Conservation (phyloP, 2,888 invertebrate species). For the Zhuqinia jingwanae region DNA sequence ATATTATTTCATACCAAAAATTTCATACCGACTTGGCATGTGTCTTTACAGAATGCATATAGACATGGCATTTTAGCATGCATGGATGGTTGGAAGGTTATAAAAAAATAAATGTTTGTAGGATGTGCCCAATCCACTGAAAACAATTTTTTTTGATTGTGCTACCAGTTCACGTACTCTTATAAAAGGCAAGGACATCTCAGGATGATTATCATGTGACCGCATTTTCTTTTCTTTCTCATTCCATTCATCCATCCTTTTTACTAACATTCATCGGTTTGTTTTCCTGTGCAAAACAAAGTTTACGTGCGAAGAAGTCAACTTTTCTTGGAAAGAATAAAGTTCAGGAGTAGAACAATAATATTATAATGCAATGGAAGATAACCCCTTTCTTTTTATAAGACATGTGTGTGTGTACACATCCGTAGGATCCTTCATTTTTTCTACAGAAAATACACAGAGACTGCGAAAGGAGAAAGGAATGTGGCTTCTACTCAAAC, state of each 20-base stretch:
- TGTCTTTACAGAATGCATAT: too few relatives aligned
- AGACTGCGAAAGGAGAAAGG: slow-evolving; percentile 29
- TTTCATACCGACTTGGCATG: background rate
- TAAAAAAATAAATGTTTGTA: slow-evolving; percentile 47
- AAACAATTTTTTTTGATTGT: slow-evolving; percentile 42
- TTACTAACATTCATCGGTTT: background rate
- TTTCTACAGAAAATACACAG: too few relatives aligned
- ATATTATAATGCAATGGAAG: background rate
- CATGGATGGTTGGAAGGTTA: background rate
- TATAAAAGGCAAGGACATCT: background rate
- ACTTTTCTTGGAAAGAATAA: background rate
- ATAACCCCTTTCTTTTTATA: background rate
- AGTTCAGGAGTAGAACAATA: background rate
- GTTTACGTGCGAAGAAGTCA: slow-evolving; percentile 26
- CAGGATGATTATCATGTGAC: too few relatives aligned
- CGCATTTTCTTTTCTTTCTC: background rate
- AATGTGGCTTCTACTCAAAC: slow-evolving; percentile 61
- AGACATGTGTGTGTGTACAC: too few relatives aligned
- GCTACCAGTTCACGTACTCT: slow-evolving; percentile 12
- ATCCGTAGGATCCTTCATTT: too few relatives aligned
- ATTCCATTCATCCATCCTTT: background rate
- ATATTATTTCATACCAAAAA: slow-evolving; percentile 38
- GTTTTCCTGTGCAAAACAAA: slow-evolving; percentile 38
- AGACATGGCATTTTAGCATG: too few relatives aligned
- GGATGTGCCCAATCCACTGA: slow-evolving; percentile 27